Evolutionary conservation across 2,797 vertebrate genomes (phyloP).

Genomic region (Menidia menidia): DNA sequence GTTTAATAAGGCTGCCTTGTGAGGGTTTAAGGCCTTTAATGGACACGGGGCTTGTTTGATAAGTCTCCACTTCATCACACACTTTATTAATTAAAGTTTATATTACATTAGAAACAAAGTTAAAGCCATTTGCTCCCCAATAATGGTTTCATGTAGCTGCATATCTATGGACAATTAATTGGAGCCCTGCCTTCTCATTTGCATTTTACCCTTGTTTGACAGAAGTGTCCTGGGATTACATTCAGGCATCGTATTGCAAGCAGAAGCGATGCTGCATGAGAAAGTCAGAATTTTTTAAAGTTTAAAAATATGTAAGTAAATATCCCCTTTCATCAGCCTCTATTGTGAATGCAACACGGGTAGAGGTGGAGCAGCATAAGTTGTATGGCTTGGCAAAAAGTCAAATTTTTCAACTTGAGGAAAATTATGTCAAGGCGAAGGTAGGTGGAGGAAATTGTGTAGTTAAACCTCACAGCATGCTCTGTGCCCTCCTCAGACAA

Average conservation of each 20-base stretch:
- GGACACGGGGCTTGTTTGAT: constrained; percentile 86
- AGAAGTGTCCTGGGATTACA: constrained; percentile 59
- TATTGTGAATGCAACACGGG: not conserved
- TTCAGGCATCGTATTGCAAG: constrained; percentile 52
- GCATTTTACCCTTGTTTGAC: constrained; percentile 74
- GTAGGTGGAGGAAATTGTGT: not conserved
- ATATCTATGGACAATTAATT: constrained; percentile 86
- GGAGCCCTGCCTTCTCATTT: constrained; percentile 64
- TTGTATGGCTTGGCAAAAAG: not conserved
- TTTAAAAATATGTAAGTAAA: not conserved
- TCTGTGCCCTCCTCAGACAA: not conserved
- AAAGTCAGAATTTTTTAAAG: constrained; percentile 51
- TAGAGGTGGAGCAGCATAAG: not conserved
- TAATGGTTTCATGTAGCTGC: constrained; percentile 84
- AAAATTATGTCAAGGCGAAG: not conserved
- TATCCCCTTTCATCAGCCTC: not conserved
- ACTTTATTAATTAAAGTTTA: constrained; percentile 88
- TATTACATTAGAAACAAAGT: constrained; percentile 86
- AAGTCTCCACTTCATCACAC: constrained; percentile 87
- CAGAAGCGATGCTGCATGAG: constrained; percentile 32
- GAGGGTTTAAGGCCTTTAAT: constrained; percentile 83
- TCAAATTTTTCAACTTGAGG: not conserved
- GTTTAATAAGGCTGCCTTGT: constrained; percentile 84
- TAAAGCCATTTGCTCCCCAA: constrained; percentile 84
- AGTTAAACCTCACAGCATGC: not conserved